Evolutionary conservation across 2,797 vertebrate genomes (phyloP).

Genomic region (Eulemur albifrons): DNA sequence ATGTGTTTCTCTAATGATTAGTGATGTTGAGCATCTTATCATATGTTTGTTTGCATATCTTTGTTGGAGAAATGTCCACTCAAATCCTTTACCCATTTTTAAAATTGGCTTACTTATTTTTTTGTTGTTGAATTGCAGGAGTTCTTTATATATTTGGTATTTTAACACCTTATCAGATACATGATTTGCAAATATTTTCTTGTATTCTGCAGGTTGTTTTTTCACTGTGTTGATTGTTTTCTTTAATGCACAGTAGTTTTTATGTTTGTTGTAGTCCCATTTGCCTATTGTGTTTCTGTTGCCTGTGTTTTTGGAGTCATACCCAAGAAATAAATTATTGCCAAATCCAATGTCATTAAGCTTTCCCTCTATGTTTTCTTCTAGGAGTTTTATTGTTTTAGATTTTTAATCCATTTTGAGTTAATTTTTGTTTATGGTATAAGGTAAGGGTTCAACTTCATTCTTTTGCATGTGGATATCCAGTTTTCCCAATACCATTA

Average conservation of each 20-base stretch:
- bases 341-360: not conserved
- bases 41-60: not conserved
- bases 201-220: not conserved
- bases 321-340: constrained; percentile 26
- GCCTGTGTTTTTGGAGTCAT: not conserved
- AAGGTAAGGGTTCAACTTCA: not conserved
- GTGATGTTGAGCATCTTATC: not conserved
- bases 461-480: not conserved
- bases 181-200: not conserved
- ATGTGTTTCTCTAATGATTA: not conserved
- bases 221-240: not conserved
- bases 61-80: not conserved
- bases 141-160: not conserved
- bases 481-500: not conserved
- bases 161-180: not conserved
- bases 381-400: not conserved
- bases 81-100: not conserved
- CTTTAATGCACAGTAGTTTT: not conserved
- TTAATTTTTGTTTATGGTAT: not conserved
- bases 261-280: not conserved
- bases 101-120: not conserved
- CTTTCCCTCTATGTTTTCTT: not conserved
- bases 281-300: not conserved
- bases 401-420: not conserved
- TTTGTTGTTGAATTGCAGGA: not conserved